phyloP scores from a whole-genome alignment of 2,888 invertebrate species.

The Abscondita cerata region DNA sequence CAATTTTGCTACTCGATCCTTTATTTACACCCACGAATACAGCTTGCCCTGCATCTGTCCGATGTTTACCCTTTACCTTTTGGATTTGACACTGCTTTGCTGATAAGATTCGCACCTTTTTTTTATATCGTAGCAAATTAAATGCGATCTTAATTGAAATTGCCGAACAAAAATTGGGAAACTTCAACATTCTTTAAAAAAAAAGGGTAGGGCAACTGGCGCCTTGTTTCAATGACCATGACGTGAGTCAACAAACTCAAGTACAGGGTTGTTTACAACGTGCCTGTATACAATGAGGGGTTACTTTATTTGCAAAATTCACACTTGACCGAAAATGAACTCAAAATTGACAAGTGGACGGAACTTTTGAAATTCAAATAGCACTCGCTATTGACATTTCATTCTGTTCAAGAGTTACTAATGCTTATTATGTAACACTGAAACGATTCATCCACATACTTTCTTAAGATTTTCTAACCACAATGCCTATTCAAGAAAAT shows the following conservation, averaged over 20 bases:
- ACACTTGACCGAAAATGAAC: conserved; percentile 35
- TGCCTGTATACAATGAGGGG: conserved; percentile 28
- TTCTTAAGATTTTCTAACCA: conserved; percentile 15
- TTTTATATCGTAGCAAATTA: not conserved
- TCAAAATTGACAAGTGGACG: conserved; percentile 22
- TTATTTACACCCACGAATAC: conserved; percentile 37
- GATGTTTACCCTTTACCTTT: conserved; percentile 27
- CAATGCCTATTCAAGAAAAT: not conserved
- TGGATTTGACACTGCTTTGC: conserved; percentile 21
- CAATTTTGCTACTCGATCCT: conserved; percentile 37
- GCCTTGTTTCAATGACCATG: conserved; percentile 22
- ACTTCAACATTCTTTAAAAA: not conserved
- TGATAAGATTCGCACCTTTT: conserved; percentile 28
- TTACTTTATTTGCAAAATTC: conserved; percentile 32
- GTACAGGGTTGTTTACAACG: conserved; percentile 23
- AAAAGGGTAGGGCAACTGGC: conserved; percentile 15
- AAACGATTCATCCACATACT: conserved; percentile 20
- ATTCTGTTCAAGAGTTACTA: conserved; percentile 15
- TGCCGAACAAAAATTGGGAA: too few relatives aligned
- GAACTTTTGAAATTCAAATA: conserved; percentile 28
- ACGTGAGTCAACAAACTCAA: conserved; percentile 31
- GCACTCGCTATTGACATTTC: conserved; percentile 8
- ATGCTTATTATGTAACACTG: conserved; percentile 21
- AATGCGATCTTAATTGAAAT: too few relatives aligned
- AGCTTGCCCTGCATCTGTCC: conserved; percentile 35